Evolutionary conservation across 2,888 invertebrate genomes (phyloP).

Genomic region (Luperina nickerlii): DNA sequence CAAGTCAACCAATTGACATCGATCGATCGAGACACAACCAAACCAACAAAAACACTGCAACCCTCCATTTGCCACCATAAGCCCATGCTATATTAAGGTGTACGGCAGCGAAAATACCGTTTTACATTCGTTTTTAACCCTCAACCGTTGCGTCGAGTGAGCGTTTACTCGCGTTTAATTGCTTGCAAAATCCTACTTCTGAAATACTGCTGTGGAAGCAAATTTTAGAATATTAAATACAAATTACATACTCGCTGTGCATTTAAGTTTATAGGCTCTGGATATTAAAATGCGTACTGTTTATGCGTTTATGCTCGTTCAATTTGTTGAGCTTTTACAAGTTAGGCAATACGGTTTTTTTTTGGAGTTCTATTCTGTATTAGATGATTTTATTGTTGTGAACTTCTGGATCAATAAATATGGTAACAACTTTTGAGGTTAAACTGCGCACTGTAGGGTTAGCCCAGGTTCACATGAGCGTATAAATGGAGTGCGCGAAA

Average conservation of each 20-base stretch:
- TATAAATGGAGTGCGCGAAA: too few species aligned
- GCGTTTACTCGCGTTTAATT: constrained; percentile 65
- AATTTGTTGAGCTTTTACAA: neutral
- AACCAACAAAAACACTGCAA: constrained; percentile 23
- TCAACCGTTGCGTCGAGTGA: constrained; percentile 59
- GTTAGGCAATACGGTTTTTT: neutral
- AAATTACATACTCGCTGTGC: constrained; percentile 56
- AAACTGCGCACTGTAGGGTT: neutral
- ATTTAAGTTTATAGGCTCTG: constrained; percentile 43
- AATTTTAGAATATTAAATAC: constrained; percentile 56
- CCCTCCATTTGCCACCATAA: constrained; percentile 32
- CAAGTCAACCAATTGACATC: neutral
- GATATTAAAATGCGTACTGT: constrained; percentile 13
- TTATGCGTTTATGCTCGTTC: constrained; percentile 15
- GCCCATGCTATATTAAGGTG: constrained; percentile 46
- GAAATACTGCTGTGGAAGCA: constrained; percentile 39
- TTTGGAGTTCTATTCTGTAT: neutral
- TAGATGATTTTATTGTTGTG: neutral
- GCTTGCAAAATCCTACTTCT: constrained; percentile 61
- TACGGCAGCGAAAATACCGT: constrained; percentile 56
- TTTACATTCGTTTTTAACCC: constrained; percentile 61
- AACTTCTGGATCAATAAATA: neutral
- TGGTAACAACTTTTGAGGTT: neutral
- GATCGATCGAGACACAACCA: constrained; percentile 18
- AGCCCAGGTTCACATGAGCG: too few species aligned